Evolutionary conservation across 2,113 vertebrate species (phyloP).

Genomic region (Candoia aspera): DNA sequence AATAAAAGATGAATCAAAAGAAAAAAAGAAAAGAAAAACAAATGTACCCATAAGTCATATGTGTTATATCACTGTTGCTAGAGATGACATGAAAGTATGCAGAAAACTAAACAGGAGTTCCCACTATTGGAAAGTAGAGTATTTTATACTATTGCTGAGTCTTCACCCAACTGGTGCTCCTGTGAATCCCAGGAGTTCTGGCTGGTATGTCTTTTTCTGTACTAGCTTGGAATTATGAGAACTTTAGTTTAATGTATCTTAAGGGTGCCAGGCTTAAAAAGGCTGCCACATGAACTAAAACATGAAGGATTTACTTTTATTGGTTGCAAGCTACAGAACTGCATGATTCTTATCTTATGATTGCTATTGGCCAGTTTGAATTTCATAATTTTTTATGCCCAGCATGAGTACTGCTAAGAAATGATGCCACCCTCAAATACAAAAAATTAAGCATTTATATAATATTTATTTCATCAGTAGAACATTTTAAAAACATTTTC

Average conservation of each 20-base stretch:
- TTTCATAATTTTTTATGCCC: background rate
- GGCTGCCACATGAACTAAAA: background rate
- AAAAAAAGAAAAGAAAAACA: too few species aligned
- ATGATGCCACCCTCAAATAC: background rate
- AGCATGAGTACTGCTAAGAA: background rate
- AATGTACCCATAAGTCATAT: too few species aligned
- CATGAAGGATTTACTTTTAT: background rate
- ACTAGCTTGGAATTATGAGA: background rate
- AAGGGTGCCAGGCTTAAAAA: background rate
- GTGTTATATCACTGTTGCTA: background rate
- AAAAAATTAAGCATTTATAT: slow-evolving; percentile 5
- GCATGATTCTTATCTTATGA: background rate
- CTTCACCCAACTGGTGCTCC: background rate
- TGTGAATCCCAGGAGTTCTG: background rate
- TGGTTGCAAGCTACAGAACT: background rate
- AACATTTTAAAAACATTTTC: background rate
- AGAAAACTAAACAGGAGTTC: background rate
- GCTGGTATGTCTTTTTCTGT: background rate
- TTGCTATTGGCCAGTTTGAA: background rate
- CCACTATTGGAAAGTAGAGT: background rate
- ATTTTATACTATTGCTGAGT: background rate
- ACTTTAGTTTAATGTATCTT: background rate
- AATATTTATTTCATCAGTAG: background rate
- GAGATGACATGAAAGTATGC: background rate
- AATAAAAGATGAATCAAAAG: too few species aligned